Percentiles rank a stretch among this genome's conserved stretches.
These are phyloP conservation scores for Pseudomyrmex gracilis DNA, from an alignment of 1,140 invertebrate genomes.

Conservation along the genomic window DNA sequence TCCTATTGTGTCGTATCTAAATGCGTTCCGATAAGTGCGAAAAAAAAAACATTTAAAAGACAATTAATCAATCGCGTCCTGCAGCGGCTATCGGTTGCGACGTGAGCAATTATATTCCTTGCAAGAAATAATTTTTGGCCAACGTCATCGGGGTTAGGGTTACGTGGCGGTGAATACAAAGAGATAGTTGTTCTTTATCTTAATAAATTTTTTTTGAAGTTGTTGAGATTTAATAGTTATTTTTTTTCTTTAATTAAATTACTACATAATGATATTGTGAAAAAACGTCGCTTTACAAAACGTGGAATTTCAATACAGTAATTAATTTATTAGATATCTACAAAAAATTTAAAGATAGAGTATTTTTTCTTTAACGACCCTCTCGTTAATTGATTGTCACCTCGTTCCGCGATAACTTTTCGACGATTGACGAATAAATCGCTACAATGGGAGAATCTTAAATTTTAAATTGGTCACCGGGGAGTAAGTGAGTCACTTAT, in stretches of 20 bases:
- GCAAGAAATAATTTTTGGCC: slow-evolving; percentile 30
- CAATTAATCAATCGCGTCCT: slow-evolving; percentile 40
- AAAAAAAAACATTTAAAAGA: slow-evolving; percentile 47
- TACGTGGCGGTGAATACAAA: slow-evolving; percentile 40
- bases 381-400: too few species aligned
- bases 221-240: too few species aligned
- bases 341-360: too few species aligned
- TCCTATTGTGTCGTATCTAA: slow-evolving; percentile 17
- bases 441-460: too few species aligned
- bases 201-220: not conserved
- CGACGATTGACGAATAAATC: too few species aligned
- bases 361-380: too few species aligned
- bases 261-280: too few species aligned
- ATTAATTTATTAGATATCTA: too few species aligned
- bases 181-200: not conserved
- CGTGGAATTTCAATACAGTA: too few species aligned
- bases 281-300: too few species aligned
- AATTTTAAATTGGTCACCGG: not conserved
- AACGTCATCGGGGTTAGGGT: not conserved
- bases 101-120: slow-evolving; percentile 21
- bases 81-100: slow-evolving; percentile 27
- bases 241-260: too few species aligned
- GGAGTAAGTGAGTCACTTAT: slow-evolving; percentile 29
- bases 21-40: slow-evolving; percentile 14
- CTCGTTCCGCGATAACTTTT: too few species aligned